Percentiles rank a stretch among this genome's conserved stretches.
phyloP scores from a whole-genome alignment of 2,888 invertebrate species.

The Rotaria macrura region DNA sequence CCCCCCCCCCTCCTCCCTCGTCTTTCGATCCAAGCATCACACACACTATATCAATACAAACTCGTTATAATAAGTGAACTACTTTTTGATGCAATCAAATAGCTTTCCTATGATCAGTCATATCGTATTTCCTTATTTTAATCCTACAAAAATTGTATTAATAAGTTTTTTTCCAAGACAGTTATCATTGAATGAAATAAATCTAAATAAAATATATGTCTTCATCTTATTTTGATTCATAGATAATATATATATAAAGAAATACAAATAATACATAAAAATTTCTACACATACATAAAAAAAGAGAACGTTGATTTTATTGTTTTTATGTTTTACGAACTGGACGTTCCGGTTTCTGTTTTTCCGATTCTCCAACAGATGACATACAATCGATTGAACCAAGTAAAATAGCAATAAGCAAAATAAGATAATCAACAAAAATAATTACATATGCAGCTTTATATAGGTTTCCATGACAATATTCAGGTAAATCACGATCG shows the following conservation, averaged over 20 bases:
- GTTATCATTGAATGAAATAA: too few relatives aligned
- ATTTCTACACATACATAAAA: neutral
- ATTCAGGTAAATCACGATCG: neutral
- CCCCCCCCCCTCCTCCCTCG: too few relatives aligned
- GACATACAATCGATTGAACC: neutral
- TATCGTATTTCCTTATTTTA: too few relatives aligned
- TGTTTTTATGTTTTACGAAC: neutral
- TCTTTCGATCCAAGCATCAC: too few relatives aligned
- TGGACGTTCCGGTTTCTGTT: neutral
- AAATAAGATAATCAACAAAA: neutral
- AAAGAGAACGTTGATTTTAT: neutral
- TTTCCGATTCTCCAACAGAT: neutral
- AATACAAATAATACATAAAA: neutral
- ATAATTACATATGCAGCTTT: neutral
- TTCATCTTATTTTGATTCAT: neutral
- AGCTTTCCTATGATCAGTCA: too few relatives aligned
- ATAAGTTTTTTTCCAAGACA: too few relatives aligned
- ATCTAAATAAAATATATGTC: too few relatives aligned
- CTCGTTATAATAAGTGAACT: too few relatives aligned
- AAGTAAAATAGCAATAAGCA: neutral
- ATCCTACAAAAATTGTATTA: too few relatives aligned
- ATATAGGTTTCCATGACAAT: neutral
- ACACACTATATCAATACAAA: too few relatives aligned
- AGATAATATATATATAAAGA: neutral
- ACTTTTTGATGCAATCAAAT: too few relatives aligned